These are phyloP conservation scores for Keiferia lycopersicella DNA, from an alignment of 2,888 invertebrate species.

Conservation along the genomic window DNA sequence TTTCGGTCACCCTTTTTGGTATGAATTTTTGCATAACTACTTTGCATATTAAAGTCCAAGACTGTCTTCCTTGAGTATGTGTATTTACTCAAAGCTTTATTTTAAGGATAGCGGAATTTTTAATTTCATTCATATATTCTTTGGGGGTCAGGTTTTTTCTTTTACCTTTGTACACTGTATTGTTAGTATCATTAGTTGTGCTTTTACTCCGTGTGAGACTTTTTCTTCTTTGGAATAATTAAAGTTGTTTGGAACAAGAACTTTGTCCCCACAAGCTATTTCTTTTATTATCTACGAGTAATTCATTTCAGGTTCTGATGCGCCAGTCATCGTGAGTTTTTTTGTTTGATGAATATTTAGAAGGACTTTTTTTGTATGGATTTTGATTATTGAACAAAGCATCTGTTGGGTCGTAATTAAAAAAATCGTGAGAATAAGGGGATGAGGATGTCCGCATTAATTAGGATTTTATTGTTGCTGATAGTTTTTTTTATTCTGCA, in stretches of 20 bases:
- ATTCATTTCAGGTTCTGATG: conserved; percentile 78
- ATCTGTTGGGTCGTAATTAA: conserved; percentile 74
- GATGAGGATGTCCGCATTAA: conserved; percentile 62
- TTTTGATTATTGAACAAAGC: conserved; percentile 64
- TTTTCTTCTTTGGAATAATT: conserved; percentile 65
- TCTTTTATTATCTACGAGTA: conserved; percentile 63
- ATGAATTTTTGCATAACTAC: conserved; percentile 54
- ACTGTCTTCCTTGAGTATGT: conserved; percentile 59
- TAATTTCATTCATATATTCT: conserved; percentile 68
- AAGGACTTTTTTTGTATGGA: conserved; percentile 57
- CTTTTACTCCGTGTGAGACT: conserved; percentile 67
- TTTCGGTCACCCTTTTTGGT: conserved; percentile 57
- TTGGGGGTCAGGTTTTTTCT: conserved; percentile 71
- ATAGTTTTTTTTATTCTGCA: conserved; percentile 39
- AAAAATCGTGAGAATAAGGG: conserved; percentile 75
- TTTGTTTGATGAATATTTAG: conserved; percentile 69
- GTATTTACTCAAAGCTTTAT: conserved; percentile 75
- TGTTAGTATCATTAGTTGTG: conserved; percentile 70
- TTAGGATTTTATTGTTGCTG: conserved; percentile 50
- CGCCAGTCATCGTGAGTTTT: conserved; percentile 70
- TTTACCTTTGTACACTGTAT: conserved; percentile 48
- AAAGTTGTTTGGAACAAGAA: conserved; percentile 65
- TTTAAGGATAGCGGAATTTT: conserved; percentile 69
- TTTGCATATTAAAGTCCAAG: conserved; percentile 74
- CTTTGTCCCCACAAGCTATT: conserved; percentile 68